phyloP scores from a whole-genome alignment of 2,797 vertebrate species.

The Tachyglossus aculeatus region DNA sequence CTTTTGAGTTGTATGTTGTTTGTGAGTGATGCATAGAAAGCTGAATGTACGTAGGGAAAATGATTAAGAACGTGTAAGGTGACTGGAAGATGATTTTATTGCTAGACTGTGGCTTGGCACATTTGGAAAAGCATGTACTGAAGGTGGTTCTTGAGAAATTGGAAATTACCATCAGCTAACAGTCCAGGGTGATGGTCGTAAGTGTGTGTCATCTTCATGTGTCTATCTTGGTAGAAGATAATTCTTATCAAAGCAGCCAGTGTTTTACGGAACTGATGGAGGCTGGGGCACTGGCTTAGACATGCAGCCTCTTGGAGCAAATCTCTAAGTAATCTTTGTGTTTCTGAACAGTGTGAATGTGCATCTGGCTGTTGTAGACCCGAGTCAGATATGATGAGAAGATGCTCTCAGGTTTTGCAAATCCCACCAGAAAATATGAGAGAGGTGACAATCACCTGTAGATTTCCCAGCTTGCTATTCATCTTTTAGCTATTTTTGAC shows the following conservation, averaged over 20 bases:
- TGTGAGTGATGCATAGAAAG: too few species aligned
- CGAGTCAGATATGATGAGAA: too few species aligned
- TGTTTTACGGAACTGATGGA: neutral
- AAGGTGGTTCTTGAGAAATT: neutral
- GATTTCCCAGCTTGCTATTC: too few species aligned
- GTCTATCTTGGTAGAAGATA: neutral
- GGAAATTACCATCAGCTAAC: too few species aligned
- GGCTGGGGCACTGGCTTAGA: neutral
- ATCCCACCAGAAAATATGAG: too few species aligned
- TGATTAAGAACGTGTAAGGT: neutral
- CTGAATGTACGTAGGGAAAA: neutral
- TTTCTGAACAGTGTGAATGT: neutral
- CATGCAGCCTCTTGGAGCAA: neutral
- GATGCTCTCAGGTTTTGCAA: too few species aligned
- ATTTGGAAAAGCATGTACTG: neutral
- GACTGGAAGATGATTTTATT: neutral
- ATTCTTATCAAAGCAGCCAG: neutral
- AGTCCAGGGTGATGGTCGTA: too few species aligned
- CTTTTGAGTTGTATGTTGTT: too few species aligned
- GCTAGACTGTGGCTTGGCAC: too few species aligned
- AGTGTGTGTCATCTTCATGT: neutral
- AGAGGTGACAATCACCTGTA: too few species aligned
- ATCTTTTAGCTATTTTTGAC: too few species aligned
- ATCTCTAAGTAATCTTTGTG: neutral
- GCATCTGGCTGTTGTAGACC: too few species aligned